Evolutionary conservation across 2,888 invertebrate species (phyloP).

Genomic region (Anoplius nigerrimus): DNA sequence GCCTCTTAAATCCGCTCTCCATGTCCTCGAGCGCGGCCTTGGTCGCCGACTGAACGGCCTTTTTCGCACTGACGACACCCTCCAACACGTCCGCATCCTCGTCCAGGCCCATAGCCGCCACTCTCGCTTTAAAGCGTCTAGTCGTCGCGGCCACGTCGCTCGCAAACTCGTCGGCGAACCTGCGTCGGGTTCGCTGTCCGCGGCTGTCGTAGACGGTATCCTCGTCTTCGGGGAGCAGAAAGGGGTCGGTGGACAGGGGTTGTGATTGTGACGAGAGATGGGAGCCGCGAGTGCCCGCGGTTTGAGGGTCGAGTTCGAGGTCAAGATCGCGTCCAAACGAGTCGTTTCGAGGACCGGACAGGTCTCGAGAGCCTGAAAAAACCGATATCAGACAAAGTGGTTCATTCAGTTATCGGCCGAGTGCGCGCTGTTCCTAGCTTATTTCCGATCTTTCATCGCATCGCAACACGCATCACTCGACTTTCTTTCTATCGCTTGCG

Average conservation of each 20-base stretch:
- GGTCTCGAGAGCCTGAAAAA: conserved; percentile 72
- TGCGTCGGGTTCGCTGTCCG: conserved; percentile 74
- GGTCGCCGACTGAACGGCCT: conserved; percentile 42
- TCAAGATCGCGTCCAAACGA: conserved; percentile 68
- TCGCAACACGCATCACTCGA: not conserved
- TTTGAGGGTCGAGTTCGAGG: conserved; percentile 67
- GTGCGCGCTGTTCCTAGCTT: no score
- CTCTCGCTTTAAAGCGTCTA: conserved; percentile 75
- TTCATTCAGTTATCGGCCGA: not conserved
- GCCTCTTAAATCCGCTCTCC: conserved; percentile 76
- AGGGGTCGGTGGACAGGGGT: conserved; percentile 47
- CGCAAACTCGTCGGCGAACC: conserved; percentile 73
- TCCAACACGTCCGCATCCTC: conserved; percentile 70
- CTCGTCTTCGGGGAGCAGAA: conserved; percentile 72
- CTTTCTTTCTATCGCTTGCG: no score
- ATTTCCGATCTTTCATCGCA: not conserved
- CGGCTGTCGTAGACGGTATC: conserved; percentile 81
- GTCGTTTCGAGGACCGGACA: conserved; percentile 66
- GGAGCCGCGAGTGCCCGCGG: conserved; percentile 14
- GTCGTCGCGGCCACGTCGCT: conserved; percentile 75
- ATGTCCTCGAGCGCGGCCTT: conserved; percentile 74
- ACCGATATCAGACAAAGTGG: conserved; percentile 45
- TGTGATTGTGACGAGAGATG: conserved; percentile 51
- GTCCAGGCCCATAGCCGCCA: conserved; percentile 80
- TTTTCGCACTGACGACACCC: conserved; percentile 49